Base-by-base conservation (phyloP, 92 coral and sea anemone genomes). In the Scolanthus callimorphus region DNA sequence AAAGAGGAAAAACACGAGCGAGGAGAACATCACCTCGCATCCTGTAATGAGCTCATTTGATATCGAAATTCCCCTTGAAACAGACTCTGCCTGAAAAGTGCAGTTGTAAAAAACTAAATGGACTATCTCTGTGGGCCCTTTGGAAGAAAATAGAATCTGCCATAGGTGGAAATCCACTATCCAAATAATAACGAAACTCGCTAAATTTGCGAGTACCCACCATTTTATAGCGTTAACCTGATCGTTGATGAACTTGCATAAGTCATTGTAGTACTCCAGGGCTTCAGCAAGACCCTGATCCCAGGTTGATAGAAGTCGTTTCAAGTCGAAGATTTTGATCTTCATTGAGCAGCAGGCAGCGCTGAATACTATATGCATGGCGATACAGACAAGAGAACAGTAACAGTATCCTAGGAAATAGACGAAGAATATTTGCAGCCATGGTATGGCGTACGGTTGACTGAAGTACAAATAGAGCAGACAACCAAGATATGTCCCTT, bases 1-100 rank as follows among this genome's bases (percentile, higher is more conserved):
- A 49, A 72, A 72, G 34, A 72, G 58, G 49, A 72, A 72, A 52
- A 72, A 72, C 11, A 72, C 79, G 17, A 72, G 57, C 11, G 37
- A 4, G 19, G 79, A 62, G 39, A 72, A 72, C 48, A 72, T 63
- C 29, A 72, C 26, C 27, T 72, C 79, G 17, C 79, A 63, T 47
- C 25, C 19, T n/a, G 51, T 72, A 24, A 72, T 62, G 20, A 72
- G 37, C 2, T 44, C 28, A 38, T 27, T 41, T 12, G 64, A 31
- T 2, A 72, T 31, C n/a, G 31, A 11, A 8, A 72, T 29, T 34
- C 43, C 43, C 43, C 9, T 34, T 6, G 6, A 6, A 6, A 6
- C 43, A 34, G 9, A 34, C 15, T 6, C 15, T 30, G 41, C 25
- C 2, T 38, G 4, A 58, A 56, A 72, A 0, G 79, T 47, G 17